Base-by-base conservation (phyloP, 2,113 vertebrate genomes). In the Amia ocellicauda region DNA sequence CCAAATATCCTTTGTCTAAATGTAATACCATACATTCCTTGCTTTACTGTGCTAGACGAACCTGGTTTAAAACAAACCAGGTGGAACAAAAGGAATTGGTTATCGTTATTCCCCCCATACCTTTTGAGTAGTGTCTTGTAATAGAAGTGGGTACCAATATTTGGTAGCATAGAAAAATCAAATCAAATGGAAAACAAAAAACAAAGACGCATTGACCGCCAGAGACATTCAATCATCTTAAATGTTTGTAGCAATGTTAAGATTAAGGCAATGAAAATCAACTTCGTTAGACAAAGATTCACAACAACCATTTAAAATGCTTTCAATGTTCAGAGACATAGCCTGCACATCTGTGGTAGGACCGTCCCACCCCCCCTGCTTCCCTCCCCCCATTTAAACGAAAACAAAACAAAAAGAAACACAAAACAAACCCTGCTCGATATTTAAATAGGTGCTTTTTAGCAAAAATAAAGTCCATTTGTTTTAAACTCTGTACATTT, bases 391-490 rank as follows among this genome's bases (percentile, higher is more conserved):
- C 40, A 60, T 60, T 41, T 67, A 63, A 77, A 79, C 66, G 58
- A 76, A 67, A 66, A 72, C 63, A 29, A 59, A 73, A 73, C 69
- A 67, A 70, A 61, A 58, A 74, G 19, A 31, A 63, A 60, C 50
- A 65, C 22, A 60, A 47, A 64, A 68, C 8, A 58, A 58, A 62
- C 23, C 50, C 58, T 60, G 59, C 41, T 76, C 54, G 23, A 41
- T 51, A 82, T 84, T 91, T 89, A 88, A 92, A 90, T 86, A 89
- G 77, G 78, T 75, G 81, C 85, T 85, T 74, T 78, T 61, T 62
- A 90, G 90, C 77, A 93, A 93, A 94, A 96, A 93, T 89, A 91
- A 92, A 93, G 89, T 88, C 75, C 78, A 71, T 79, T 72, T 75
- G 64, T 80, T 80, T 80, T 72, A 62, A 65, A 78, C 64, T 69